These are phyloP conservation scores for Pelochelys cantorii DNA, from an alignment of 2,797 vertebrate genomes.

Conservation along the genomic window DNA sequence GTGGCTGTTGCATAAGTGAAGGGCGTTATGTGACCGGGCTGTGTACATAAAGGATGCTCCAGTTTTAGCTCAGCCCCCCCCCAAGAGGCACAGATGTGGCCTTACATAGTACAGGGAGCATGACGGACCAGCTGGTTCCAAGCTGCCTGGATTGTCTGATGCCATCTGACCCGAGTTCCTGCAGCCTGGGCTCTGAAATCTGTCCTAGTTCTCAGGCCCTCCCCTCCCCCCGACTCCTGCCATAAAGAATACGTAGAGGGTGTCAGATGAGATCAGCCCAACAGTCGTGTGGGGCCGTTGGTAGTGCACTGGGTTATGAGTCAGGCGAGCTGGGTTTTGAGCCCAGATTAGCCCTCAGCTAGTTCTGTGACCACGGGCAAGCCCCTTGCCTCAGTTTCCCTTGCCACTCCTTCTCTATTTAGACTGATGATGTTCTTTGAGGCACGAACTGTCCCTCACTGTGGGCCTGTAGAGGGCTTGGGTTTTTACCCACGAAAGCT, in stretches of 20 bases:
- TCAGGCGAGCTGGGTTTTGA: neutral
- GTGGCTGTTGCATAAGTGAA: constrained; percentile 46
- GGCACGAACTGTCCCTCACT: neutral
- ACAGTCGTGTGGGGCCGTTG: neutral
- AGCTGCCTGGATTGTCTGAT: neutral
- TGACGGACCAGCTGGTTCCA: neutral
- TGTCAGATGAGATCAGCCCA: neutral
- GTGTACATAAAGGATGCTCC: neutral
- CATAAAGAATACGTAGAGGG: neutral
- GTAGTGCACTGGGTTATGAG: neutral
- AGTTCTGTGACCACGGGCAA: neutral
- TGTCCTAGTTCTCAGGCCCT: neutral
- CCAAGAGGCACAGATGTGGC: neutral
- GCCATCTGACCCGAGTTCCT: neutral
- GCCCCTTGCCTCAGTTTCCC: neutral
- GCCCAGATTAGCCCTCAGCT: neutral
- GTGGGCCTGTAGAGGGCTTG: neutral
- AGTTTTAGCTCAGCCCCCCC: neutral
- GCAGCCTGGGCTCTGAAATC: neutral
- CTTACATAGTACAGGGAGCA: neutral
- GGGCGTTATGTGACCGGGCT: constrained; percentile 42
- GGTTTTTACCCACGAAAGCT: too few species aligned
- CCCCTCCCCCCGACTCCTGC: neutral
- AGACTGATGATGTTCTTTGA: neutral
- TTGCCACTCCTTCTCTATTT: neutral